phyloP scores from a whole-genome alignment of 2,888 invertebrate species.

The Formica aserva region DNA sequence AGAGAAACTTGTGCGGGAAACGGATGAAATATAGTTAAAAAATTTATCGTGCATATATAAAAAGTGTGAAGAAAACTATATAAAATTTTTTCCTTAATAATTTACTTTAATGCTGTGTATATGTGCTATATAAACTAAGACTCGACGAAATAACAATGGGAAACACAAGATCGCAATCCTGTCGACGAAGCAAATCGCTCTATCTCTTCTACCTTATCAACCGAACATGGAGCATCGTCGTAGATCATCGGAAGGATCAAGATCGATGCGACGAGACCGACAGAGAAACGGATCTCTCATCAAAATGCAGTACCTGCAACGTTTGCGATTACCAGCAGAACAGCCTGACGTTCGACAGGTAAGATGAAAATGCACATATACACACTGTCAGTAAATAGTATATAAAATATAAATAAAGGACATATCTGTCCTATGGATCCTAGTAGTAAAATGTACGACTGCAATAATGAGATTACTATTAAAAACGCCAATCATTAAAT shows the following conservation, averaged over 20 bases:
- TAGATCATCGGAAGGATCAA: conserved; percentile 86
- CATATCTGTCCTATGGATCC: background rate
- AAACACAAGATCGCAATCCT: conserved; percentile 79
- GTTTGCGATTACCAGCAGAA: conserved; percentile 82
- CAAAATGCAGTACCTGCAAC: conserved; percentile 82
- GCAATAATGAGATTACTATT: background rate
- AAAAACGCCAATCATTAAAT: no score
- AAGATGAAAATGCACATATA: conserved; percentile 53
- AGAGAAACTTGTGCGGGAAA: background rate
- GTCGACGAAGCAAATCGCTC: conserved; percentile 82
- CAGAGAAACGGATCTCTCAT: conserved; percentile 81
- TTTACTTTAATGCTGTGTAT: background rate
- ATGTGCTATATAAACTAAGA: background rate
- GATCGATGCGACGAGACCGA: conserved; percentile 78
- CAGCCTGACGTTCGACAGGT: conserved; percentile 83
- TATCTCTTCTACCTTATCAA: conserved; percentile 90
- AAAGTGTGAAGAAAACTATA: background rate
- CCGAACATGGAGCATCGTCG: conserved; percentile 90
- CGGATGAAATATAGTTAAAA: background rate
- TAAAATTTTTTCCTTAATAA: background rate
- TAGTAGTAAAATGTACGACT: background rate
- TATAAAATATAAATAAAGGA: background rate
- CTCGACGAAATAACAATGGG: conserved; percentile 75
- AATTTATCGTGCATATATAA: background rate
- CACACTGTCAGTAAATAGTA: background rate